phyloP scores from a whole-genome alignment of 2,113 vertebrate genomes.

The mouse (Mus musculus) region GRCm39 chr19:19570001-19570500 shows the following conservation, averaged over 20 bases:
- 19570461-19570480: neutral
- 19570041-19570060: too few species aligned
- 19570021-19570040: too few species aligned
- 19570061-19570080: too few species aligned
- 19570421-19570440: neutral
- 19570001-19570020: too few species aligned
- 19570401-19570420: neutral
- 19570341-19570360: neutral
- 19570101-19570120: too few species aligned
- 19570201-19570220: neutral
- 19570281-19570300: neutral
- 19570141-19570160: too few species aligned
- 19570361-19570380: neutral
- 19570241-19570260: neutral
- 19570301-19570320: neutral
- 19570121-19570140: too few species aligned
- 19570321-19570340: neutral
- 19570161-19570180: too few species aligned
- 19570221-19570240: neutral
- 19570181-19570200: too few species aligned
- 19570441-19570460: neutral
- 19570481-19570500: neutral
- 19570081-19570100: too few species aligned
- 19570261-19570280: neutral
- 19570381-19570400: neutral